Base-by-base conservation (phyloP, 2,797 vertebrate genomes). In the Cuculus canorus region DNA sequence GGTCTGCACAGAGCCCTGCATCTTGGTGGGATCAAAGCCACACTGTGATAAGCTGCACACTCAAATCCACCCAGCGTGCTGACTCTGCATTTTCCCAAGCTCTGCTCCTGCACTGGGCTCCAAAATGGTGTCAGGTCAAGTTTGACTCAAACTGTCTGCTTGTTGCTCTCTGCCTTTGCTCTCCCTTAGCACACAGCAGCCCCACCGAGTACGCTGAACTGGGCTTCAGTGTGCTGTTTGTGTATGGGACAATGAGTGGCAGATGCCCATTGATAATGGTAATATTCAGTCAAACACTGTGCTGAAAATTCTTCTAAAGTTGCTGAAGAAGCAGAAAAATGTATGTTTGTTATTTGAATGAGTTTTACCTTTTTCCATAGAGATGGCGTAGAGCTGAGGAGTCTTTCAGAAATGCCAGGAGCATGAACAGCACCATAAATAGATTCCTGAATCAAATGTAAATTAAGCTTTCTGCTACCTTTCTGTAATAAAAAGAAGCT, bases 241-340 rank as follows among this genome's bases (percentile, higher is more conserved):
- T 59, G 24, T 33, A 9, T 27, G 82, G 87, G 43, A 95, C 86
- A 78, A 60, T 13, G 70, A 81, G 95, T 52, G 83, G 86, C 82
- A 84, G 92, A 50, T 91, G 92, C 48, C 88, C 79, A 27, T 19
- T 65, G 92, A 92, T 81, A 92, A 77, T 15, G 3, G 10, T 13
- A 47, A 35, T 54, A 85, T 25, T 86, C 93, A 54, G 79, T 92
- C 76, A 85, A 53, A 69, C 37, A 6, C 13, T 56, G 72, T 30
- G 25, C 35, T 89, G 90, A 50, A 94, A 96, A 86, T 61, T 83
- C 37, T 95, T 75, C 45, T 37, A 8, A 82, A 81, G 50, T 66
- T 96, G 94, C 96, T 97, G 96, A 97, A 91, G 86, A 92, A 92
- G 95, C 96, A 97, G 93, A 92, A 96, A 90, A 96, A 75, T 4